A percentile compares a stretch with the other conserved stretches of the same genome.
Conservation (phyloP, 1,140 invertebrate genomes). For the Drosophila leontia region DNA sequence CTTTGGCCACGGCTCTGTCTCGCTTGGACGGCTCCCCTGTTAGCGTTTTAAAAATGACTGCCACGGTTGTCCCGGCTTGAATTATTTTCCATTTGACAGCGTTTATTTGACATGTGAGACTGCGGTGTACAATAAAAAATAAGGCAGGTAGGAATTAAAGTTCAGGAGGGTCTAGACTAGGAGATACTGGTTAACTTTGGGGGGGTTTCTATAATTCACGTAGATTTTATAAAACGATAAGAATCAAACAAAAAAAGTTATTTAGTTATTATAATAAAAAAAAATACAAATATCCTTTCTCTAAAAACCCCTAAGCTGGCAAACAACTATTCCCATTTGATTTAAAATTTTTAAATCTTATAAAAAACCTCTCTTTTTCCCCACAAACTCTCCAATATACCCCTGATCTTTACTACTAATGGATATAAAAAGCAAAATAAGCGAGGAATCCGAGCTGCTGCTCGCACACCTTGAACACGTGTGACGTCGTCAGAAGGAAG, state of each 20-base stretch:
- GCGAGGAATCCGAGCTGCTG: slow-evolving; percentile 30
- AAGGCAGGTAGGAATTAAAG: neutral
- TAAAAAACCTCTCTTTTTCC: neutral
- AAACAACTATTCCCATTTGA: no score
- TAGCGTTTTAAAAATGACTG: slow-evolving; percentile 46
- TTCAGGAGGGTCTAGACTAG: neutral
- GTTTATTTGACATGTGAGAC: slow-evolving; percentile 67
- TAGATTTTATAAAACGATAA: no score
- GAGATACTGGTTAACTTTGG: neutral
- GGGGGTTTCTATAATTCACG: no score
- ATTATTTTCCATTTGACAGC: slow-evolving; percentile 70
- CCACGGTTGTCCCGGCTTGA: slow-evolving; percentile 40
- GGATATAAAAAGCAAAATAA: slow-evolving; percentile 15
- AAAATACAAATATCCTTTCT: no score
- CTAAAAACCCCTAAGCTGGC: no score
- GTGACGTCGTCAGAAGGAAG: slow-evolving; percentile 58
- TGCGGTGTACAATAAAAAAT: slow-evolving; percentile 41
- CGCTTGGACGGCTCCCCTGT: slow-evolving; percentile 39
- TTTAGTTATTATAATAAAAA: no score
- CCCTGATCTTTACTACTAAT: neutral
- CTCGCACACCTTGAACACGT: slow-evolving; percentile 53
- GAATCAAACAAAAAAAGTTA: no score
- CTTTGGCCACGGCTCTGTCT: slow-evolving; percentile 10
- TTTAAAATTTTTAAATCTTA: neutral
- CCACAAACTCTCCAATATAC: neutral